Base-by-base conservation (phyloP, 2,888 invertebrate species). In the Artemia sinica region DNA sequence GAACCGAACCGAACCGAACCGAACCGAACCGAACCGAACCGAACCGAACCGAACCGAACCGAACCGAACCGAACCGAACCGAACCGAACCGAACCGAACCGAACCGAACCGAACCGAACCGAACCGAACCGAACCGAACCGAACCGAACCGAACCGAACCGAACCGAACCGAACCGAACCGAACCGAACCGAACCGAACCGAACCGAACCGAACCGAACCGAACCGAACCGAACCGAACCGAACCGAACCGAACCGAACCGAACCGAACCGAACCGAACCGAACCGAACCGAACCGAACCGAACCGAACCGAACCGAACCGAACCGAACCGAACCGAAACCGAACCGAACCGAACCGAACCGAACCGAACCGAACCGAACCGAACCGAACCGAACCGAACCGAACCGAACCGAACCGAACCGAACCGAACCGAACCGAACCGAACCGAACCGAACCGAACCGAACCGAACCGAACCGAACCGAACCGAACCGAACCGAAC, bases 231-330 rank as follows among this genome's bases (percentile, higher is more conserved):
- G 41, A 70, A 70, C 65, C 70, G 65, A n/a, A n/a, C n/a, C n/a
- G n/a, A n/a, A n/a, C n/a, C n/a, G n/a, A n/a, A n/a, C n/a, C n/a
- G n/a, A n/a, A n/a, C n/a, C n/a, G n/a, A n/a, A n/a, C n/a, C n/a
- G n/a, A n/a, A n/a, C n/a, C n/a, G 58, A 69, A 63, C 70, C 69
- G 28, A 70, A 67, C 70, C 70, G 66, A 70, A 49, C 70, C 70
- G 66, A 70, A 69, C 70, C 70, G 66, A 66, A 52, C 2, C 1
- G 41, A 50, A 70, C 66, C 66, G 67, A 70, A 50, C 69, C 70
- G 70, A 70, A 70, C 70, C 69, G 70, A 70, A 58, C 69, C 70
- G 65, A 70, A 69, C 69, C 69, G 65, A 69, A 63, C 69, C 69
- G 65, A 69, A 69, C 70, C 69, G 50, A 69, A 51, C 69, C 68